phyloP scores from a whole-genome alignment of 1,140 invertebrate species.

The Danaus plexippus region DNA sequence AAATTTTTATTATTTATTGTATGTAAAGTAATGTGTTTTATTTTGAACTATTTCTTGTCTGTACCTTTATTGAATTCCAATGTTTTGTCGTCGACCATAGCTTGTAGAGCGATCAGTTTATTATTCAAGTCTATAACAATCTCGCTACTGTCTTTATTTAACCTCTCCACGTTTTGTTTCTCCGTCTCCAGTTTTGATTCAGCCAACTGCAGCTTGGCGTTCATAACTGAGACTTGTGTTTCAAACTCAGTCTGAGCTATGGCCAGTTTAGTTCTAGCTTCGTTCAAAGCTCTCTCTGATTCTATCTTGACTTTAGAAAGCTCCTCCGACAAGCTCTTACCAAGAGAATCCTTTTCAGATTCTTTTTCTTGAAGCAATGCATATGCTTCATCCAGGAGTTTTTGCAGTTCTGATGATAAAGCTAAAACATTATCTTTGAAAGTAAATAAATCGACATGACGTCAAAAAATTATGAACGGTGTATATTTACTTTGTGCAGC shows the following conservation, averaged over 20 bases:
- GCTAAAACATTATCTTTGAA: constrained; percentile 40
- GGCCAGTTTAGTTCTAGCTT: constrained; percentile 63
- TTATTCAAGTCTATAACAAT: constrained; percentile 61
- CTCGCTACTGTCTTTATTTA: constrained; percentile 64
- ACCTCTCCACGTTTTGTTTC: constrained; percentile 66
- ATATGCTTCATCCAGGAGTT: constrained; percentile 67
- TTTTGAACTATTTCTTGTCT: not conserved
- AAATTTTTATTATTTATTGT: constrained; percentile 18
- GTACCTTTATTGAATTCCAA: constrained; percentile 67
- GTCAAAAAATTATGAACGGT: constrained; percentile 1
- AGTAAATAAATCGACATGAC: constrained; percentile 10
- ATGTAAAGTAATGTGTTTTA: constrained; percentile 4
- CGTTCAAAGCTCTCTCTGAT: constrained; percentile 61
- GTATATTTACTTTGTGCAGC: constrained; percentile 53
- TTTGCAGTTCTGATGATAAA: constrained; percentile 65
- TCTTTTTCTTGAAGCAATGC: constrained; percentile 67
- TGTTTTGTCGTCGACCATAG: constrained; percentile 64
- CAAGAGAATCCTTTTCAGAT: constrained; percentile 64
- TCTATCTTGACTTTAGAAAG: constrained; percentile 54
- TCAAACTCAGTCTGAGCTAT: constrained; percentile 66
- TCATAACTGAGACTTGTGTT: constrained; percentile 60
- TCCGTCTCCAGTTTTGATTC: constrained; percentile 64
- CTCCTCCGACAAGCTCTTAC: constrained; percentile 68
- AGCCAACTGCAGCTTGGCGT: constrained; percentile 58
- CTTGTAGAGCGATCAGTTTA: constrained; percentile 64